A percentile compares a stretch with the other conserved stretches of the same genome.
Evolutionary conservation across 2,888 invertebrate genomes (phyloP).

Genomic region (Phortica okadai): DNA sequence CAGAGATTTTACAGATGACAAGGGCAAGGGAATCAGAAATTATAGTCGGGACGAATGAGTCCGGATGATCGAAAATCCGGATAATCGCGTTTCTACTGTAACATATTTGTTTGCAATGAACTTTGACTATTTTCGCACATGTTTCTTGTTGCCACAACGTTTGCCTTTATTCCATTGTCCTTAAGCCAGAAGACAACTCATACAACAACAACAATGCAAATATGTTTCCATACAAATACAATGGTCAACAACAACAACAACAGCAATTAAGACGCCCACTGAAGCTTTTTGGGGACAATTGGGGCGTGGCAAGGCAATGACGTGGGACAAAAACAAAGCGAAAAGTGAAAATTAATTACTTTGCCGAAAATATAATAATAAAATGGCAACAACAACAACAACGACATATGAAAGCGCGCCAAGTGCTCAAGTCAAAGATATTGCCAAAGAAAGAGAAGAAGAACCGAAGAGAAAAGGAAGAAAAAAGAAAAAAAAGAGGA

Average conservation of each 20-base stretch:
- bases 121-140: conserved; percentile 21
- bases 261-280: too few species aligned
- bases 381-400: conserved; percentile 7
- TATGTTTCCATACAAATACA: neutral
- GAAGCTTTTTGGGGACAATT: too few species aligned
- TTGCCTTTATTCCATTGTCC: neutral
- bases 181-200: neutral
- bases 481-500: neutral
- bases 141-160: conserved; percentile 13
- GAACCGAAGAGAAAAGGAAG: neutral
- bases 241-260: neutral
- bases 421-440: neutral
- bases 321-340: neutral
- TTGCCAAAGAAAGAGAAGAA: neutral
- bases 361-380: conserved; percentile 41
- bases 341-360: conserved; percentile 63
- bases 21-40: neutral
- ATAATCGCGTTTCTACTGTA: neutral
- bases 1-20: too few species aligned
- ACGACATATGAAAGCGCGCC: neutral
- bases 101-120: conserved; percentile 19
- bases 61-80: neutral
- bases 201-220: neutral
- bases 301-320: too few species aligned
- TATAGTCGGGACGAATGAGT: neutral